These are phyloP conservation scores for Eulemur rufifrons DNA, from an alignment of 2,113 vertebrate species.

Conservation along the genomic window DNA sequence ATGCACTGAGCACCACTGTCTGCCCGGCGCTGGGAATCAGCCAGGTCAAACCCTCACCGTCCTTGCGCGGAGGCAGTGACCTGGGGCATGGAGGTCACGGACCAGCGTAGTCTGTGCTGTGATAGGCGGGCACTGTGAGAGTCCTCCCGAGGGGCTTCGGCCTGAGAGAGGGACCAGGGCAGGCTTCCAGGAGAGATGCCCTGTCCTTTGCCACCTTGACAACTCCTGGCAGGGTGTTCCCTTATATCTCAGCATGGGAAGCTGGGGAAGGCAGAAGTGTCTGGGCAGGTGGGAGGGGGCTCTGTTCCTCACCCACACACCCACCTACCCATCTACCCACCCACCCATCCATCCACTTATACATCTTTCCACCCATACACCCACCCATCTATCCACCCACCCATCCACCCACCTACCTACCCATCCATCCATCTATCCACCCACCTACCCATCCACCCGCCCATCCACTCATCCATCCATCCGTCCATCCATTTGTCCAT, in stretches of 20 bases:
- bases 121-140: not conserved
- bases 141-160: not conserved
- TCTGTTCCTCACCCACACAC: not conserved
- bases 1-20: rapidly evolving
- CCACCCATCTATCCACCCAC: no score
- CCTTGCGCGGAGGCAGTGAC: not conserved
- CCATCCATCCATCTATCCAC: no score
- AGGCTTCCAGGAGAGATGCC: not conserved
- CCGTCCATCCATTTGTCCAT: no score
- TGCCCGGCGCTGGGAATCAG: not conserved
- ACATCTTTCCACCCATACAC: no score
- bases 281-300: not conserved
- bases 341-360: not conserved
- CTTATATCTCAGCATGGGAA: not conserved
- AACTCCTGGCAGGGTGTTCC: not conserved
- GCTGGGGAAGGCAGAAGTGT: not conserved
- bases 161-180: not conserved
- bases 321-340: not conserved
- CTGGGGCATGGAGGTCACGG: rapidly evolving
- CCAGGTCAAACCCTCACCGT: not conserved
- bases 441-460: no score
- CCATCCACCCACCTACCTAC: no score
- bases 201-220: not conserved
- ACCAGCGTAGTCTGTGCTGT: rapidly evolving
- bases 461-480: no score